Evolutionary conservation across 2,113 vertebrate genomes (phyloP), one percentile per base, ranked within the genome.

Genomic region (Sylvilagus bachmani): DNA sequence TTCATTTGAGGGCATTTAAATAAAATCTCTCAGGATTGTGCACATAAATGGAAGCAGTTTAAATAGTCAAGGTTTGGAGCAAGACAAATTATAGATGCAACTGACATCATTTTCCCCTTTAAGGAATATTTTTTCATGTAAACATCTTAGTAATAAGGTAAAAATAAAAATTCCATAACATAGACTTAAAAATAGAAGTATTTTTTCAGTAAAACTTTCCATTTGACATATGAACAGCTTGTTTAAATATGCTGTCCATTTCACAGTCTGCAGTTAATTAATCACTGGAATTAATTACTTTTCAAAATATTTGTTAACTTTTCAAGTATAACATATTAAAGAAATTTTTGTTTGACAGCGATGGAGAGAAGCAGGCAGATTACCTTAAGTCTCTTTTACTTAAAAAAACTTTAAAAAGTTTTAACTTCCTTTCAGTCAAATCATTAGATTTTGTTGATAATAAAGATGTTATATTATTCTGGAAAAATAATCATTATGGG

Each of bases 1-100:
- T 95, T 95, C 95, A 97, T 96, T 97, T 95, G 74, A 96, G 86
- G 79, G 62, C 51, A 86, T 73, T 36, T 80, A 93, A 95, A 86
- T 89, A 95, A 91, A 78, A 16, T 17, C 61, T 89, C 86, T 89
- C 36, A 79, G 71, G 90, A 75, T 62, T 90, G 69, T 90, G 49
- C 79, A 95, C 67, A 94, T 94, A 97, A 97, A 91, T 94, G 77
- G 78, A 86, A 95, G 38, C 66, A 90, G 66, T 88, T 94, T 92
- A 97, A 96, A 95, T 13, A 89, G 69, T 78, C 73, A 87, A 86
- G 67, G 92, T 70, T 93, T 89, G 55, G 84, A 87, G 93, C 16
- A 94, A 62, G 90, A 49, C 74, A 96, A 95, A 93, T 94, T 93
- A 93, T 64, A 91, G 89, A 86, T 36, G 33, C 74, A 92, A 79